Percentiles rank a stretch among this genome's conserved stretches.
These are phyloP conservation scores for Perithous albicinctus DNA, from an alignment of 2,888 invertebrate genomes.

Conservation along the genomic window DNA sequence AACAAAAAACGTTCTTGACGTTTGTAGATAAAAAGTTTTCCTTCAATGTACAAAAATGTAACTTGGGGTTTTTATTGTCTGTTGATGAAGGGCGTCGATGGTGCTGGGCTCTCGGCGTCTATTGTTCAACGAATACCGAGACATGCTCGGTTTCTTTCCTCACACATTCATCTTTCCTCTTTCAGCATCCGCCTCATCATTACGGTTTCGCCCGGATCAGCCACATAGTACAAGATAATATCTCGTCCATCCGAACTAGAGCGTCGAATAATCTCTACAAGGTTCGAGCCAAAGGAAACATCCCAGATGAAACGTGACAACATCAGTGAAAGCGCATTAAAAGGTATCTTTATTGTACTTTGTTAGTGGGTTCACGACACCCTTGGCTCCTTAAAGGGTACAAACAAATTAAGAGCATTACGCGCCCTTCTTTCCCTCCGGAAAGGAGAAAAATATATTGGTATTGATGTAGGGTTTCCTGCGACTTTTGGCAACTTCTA, in stretches of 20 bases:
- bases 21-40: too few species aligned
- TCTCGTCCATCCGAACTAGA: conserved; percentile 1
- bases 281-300: background rate
- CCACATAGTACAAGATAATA: conserved; percentile 5
- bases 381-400: conserved; percentile 27
- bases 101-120: too few species aligned
- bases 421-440: conserved; percentile 33
- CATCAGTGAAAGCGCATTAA: background rate
- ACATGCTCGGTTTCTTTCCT: conserved; percentile 31
- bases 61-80: too few species aligned
- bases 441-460: conserved; percentile 22
- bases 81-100: too few species aligned
- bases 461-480: conserved; percentile 18
- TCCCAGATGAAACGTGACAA: background rate
- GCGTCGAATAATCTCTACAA: conserved; percentile 10
- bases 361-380: conserved; percentile 21
- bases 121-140: too few species aligned
- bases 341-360: conserved; percentile 17
- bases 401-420: conserved; percentile 67
- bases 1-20: too few species aligned
- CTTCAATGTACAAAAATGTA: too few species aligned
- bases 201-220: conserved; percentile 8
- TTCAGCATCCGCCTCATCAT: conserved; percentile 4
- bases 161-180: conserved; percentile 38
- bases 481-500: background rate